Evolutionary conservation across 53 echinoderm and acorn worm genomes (phyloP).

Genomic region (Arbacia lixula): DNA sequence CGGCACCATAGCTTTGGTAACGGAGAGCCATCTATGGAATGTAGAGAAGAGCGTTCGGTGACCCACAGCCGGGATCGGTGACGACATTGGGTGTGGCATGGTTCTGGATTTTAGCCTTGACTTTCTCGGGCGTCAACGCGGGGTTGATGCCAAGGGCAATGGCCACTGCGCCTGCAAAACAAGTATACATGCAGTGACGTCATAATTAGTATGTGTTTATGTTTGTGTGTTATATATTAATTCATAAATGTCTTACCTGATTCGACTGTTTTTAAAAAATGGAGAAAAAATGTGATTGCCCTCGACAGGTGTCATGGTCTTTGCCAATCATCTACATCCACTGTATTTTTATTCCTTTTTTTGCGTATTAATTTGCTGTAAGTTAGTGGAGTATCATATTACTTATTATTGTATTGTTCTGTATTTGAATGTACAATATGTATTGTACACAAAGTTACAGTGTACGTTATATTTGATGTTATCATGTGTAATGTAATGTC

Average conservation of each 20-base stretch:
- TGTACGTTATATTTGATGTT: too few species aligned
- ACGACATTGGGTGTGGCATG: constrained; percentile 45
- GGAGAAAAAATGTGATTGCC: too few species aligned
- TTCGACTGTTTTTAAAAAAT: not conserved
- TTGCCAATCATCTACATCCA: too few species aligned
- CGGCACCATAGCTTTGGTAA: too few species aligned
- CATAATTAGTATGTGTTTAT: not conserved
- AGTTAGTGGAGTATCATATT: too few species aligned
- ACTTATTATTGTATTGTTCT: too few species aligned
- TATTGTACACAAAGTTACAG: too few species aligned
- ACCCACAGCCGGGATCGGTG: not conserved
- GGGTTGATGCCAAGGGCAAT: not conserved
- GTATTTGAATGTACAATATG: too few species aligned
- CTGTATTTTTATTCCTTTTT: too few species aligned
- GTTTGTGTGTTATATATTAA: not conserved
- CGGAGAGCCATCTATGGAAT: not conserved
- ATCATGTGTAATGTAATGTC: too few species aligned
- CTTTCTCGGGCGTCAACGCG: not conserved
- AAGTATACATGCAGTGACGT: not conserved
- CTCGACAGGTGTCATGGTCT: too few species aligned
- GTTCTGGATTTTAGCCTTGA: not conserved
- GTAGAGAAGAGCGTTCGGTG: constrained; percentile 60
- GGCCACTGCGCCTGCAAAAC: not conserved
- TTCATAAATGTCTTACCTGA: not conserved
- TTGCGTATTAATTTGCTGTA: too few species aligned